Conservation (phyloP, 2,888 invertebrate genomes). For the Parelbella ahira region DNA sequence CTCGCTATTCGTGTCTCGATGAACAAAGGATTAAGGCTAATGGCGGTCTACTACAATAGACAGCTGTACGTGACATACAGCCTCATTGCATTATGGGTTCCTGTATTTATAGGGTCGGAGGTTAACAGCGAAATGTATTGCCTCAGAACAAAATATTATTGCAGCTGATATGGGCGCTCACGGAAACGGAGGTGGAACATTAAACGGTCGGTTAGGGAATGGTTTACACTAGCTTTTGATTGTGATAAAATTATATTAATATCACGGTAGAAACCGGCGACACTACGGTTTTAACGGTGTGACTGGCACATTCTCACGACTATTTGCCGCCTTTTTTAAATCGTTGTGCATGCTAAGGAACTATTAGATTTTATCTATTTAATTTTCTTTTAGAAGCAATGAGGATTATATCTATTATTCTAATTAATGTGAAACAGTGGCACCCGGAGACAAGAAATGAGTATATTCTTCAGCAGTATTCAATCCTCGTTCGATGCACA, state of each 20-base stretch:
- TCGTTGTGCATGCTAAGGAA: no score
- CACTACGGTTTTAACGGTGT: no score
- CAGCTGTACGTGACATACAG: slow-evolving; percentile 3
- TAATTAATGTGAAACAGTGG: no score
- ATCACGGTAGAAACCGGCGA: no score
- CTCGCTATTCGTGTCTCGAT: not conserved
- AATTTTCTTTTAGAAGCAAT: no score
- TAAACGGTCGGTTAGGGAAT: not conserved
- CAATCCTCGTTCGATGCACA: not conserved
- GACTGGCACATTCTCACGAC: no score
- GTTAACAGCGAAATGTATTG: slow-evolving; percentile 10
- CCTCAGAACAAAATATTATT: not conserved
- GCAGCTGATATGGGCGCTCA: slow-evolving; percentile 2
- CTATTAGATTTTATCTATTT: no score
- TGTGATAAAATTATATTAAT: no score
- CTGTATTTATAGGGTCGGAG: slow-evolving; percentile 9
- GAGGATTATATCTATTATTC: no score
- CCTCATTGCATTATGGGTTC: slow-evolving; percentile 5
- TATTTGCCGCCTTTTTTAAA: no score
- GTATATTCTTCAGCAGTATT: no score
- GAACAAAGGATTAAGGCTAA: slow-evolving; percentile 13
- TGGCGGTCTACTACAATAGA: not conserved
- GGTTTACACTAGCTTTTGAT: not conserved
- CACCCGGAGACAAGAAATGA: no score
- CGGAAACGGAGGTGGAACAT: not conserved